A percentile compares a stretch with the other conserved stretches of the same genome.
These are phyloP conservation scores for Xiphorhynchus elegans DNA, from an alignment of 2,113 vertebrate species.

Conservation along the genomic window DNA sequence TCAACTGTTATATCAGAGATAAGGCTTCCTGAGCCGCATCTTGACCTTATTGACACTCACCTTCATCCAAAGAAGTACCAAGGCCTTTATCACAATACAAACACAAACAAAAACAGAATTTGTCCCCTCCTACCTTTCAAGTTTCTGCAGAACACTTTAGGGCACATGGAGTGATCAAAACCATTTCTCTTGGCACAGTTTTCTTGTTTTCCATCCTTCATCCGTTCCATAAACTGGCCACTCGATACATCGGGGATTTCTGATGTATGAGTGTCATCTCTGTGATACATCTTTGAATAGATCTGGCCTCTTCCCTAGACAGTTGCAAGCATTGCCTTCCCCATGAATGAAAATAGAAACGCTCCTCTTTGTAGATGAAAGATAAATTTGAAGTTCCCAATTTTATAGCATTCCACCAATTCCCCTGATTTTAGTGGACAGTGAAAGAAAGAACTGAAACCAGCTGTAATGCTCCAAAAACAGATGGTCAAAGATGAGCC, in stretches of 20 bases:
- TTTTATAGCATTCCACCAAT: neutral
- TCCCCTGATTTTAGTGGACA: neutral
- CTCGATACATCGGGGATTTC: neutral
- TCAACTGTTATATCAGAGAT: neutral
- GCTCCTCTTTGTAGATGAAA: neutral
- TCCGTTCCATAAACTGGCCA: neutral
- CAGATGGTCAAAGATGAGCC: neutral
- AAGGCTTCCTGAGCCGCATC: neutral
- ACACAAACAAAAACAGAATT: neutral
- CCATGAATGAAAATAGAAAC: neutral
- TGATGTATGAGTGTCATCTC: too few species aligned
- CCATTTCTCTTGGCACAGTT: neutral
- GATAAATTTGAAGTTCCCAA: neutral
- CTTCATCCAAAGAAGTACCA: neutral
- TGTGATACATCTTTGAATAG: neutral
- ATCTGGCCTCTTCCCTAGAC: neutral
- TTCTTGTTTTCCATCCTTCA: neutral
- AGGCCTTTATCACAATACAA: neutral
- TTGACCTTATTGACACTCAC: neutral
- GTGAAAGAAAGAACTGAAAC: neutral
- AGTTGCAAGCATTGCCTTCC: neutral
- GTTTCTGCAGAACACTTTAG: neutral
- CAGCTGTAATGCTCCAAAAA: neutral
- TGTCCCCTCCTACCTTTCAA: neutral
- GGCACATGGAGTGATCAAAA: neutral